Percentiles rank a stretch among this genome's conserved stretches.
phyloP scores from a whole-genome alignment of 2,888 invertebrate genomes.

The Rotaria macrura region DNA sequence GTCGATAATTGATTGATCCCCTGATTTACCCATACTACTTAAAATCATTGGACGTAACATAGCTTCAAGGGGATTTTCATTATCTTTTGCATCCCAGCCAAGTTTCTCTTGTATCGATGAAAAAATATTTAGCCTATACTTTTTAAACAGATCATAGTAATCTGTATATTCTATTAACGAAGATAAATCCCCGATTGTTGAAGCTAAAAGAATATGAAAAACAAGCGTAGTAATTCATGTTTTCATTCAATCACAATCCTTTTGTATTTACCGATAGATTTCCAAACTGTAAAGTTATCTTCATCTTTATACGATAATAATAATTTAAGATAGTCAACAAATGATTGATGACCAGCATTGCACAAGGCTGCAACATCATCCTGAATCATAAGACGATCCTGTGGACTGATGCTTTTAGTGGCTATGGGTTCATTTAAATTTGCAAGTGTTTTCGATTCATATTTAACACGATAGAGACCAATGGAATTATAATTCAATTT shows the following conservation, averaged over 20 bases:
- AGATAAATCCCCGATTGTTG: constrained; percentile 19
- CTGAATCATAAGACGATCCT: constrained; percentile 76
- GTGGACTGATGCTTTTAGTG: constrained; percentile 35
- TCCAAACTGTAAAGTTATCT: constrained; percentile 74
- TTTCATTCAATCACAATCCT: too few species aligned
- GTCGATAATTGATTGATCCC: constrained; percentile 24
- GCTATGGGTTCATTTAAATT: background rate
- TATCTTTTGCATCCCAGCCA: background rate
- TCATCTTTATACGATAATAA: constrained; percentile 73
- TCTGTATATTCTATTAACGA: constrained; percentile 14
- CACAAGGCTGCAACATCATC: constrained; percentile 48
- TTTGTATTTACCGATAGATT: background rate
- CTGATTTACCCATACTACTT: constrained; percentile 19
- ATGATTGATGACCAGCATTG: constrained; percentile 68
- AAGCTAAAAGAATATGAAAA: background rate
- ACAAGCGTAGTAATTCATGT: background rate
- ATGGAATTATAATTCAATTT: constrained; percentile 27
- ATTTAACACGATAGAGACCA: constrained; percentile 26
- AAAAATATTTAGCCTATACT: constrained; percentile 5
- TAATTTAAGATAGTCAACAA: constrained; percentile 67
- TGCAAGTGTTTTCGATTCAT: constrained; percentile 2
- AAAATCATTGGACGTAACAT: background rate
- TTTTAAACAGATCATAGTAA: constrained; percentile 22
- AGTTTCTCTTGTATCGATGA: background rate
- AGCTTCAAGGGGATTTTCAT: constrained; percentile 15